These are phyloP conservation scores for Bos javanicus DNA, from an alignment of 2,113 vertebrate species.

Conservation along the genomic window DNA sequence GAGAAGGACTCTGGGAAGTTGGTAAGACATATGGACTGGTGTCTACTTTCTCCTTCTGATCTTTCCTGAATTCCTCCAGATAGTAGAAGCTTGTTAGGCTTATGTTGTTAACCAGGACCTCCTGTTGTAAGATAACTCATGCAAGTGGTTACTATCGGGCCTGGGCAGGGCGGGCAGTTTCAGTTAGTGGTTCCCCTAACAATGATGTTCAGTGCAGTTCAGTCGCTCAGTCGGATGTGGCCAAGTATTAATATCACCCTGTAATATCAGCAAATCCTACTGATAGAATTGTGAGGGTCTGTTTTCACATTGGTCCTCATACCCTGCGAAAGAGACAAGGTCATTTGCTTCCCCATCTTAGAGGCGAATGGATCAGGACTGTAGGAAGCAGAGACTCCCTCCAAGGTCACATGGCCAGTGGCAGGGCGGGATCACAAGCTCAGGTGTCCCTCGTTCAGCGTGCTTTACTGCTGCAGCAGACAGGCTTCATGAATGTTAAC, in stretches of 20 bases:
- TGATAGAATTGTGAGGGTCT: not conserved
- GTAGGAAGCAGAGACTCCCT: not conserved
- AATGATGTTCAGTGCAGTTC: not conserved
- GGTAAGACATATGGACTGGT: not conserved
- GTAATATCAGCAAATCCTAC: not conserved
- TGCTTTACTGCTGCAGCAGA: not conserved
- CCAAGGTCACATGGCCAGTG: not conserved
- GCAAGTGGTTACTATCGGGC: not conserved
- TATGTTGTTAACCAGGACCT: not conserved
- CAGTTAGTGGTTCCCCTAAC: not conserved
- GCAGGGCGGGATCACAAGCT: not conserved
- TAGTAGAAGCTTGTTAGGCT: not conserved
- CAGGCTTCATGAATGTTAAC: not conserved
- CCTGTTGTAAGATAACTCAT: not conserved
- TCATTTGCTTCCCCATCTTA: not conserved
- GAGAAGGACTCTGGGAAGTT: not conserved
- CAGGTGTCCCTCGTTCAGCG: not conserved
- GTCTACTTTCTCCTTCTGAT: not conserved
- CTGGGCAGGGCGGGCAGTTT: not conserved
- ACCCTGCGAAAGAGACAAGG: not conserved
- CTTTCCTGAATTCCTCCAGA: not conserved
- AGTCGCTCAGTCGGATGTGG: not conserved
- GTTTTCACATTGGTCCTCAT: not conserved
- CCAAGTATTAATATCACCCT: not conserved
- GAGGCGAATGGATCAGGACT: not conserved